Percentiles rank a stretch among this genome's conserved stretches.
Conservation (phyloP, 2,797 vertebrate genomes). For the Hypotaenidia philippensis region DNA sequence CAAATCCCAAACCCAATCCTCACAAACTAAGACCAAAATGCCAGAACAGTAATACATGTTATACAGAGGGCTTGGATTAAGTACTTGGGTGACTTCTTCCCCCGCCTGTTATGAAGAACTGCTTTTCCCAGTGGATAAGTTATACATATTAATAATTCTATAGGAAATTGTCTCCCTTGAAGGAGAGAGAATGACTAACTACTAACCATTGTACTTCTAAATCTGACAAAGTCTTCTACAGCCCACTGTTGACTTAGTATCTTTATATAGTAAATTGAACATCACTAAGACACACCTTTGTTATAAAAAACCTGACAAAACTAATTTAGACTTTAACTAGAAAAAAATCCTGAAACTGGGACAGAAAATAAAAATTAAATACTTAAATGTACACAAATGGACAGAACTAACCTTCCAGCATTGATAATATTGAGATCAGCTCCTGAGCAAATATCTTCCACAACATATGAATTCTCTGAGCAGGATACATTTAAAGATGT, state of each 20-base stretch:
- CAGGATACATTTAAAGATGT: slow-evolving; percentile 92
- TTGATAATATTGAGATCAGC: slow-evolving; percentile 89
- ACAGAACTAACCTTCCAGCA: slow-evolving; percentile 88
- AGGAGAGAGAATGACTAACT: neutral
- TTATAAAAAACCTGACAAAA: neutral
- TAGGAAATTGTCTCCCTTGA: neutral
- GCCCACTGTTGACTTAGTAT: neutral
- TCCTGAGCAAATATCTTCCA: slow-evolving; percentile 96
- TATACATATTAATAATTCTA: neutral
- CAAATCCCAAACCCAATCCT: neutral
- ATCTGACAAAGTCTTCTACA: neutral
- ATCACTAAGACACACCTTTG: neutral
- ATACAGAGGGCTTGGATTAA: neutral
- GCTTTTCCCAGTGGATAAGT: too few species aligned
- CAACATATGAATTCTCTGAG: slow-evolving; percentile 92
- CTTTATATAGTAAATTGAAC: neutral
- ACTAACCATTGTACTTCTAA: neutral
- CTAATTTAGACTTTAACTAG: neutral
- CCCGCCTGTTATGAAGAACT: neutral
- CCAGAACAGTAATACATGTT: neutral
- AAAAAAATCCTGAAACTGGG: neutral
- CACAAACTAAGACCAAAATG: neutral
- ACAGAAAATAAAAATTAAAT: neutral
- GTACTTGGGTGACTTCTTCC: neutral
- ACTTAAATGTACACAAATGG: neutral